phyloP scores from a whole-genome alignment of 92 coral and sea anemone genomes.

The Epizoanthus stellaris region DNA sequence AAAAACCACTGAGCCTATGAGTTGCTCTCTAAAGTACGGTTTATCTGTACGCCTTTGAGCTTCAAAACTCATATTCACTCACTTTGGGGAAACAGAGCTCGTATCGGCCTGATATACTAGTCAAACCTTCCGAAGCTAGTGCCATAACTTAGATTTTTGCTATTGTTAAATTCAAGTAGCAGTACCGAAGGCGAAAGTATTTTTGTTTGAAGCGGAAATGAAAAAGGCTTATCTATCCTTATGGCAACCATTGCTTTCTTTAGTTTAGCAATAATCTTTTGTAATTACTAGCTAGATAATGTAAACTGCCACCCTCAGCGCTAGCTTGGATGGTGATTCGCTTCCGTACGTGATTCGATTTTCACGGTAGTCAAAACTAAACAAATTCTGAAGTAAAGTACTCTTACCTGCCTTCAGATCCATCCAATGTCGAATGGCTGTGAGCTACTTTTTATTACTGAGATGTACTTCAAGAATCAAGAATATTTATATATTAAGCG shows the following conservation, averaged over 20 bases:
- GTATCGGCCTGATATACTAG: too few relatives aligned
- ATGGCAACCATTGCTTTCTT: constrained; percentile 13
- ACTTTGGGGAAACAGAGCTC: too few relatives aligned
- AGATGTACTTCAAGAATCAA: too few relatives aligned
- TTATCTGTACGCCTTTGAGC: too few relatives aligned
- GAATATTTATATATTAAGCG: too few relatives aligned
- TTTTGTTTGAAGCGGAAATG: constrained; percentile 23
- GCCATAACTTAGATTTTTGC: background rate
- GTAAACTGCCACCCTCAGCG: background rate
- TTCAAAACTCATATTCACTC: too few relatives aligned
- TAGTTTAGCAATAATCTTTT: constrained; percentile 14
- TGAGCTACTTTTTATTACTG: too few relatives aligned
- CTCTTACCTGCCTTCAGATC: background rate
- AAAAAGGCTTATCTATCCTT: constrained; percentile 5
- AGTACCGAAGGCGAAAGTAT: background rate
- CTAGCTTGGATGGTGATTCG: background rate
- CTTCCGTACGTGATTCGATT: background rate
- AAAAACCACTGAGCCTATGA: too few relatives aligned
- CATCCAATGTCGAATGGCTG: too few relatives aligned
- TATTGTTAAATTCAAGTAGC: background rate
- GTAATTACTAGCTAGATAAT: constrained; percentile 6
- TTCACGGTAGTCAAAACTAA: background rate
- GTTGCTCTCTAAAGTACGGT: too few relatives aligned
- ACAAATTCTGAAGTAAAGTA: background rate
- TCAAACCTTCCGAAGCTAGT: background rate